Conservation (phyloP, 2,797 vertebrate species). For the Pseudochromis fuscus region DNA sequence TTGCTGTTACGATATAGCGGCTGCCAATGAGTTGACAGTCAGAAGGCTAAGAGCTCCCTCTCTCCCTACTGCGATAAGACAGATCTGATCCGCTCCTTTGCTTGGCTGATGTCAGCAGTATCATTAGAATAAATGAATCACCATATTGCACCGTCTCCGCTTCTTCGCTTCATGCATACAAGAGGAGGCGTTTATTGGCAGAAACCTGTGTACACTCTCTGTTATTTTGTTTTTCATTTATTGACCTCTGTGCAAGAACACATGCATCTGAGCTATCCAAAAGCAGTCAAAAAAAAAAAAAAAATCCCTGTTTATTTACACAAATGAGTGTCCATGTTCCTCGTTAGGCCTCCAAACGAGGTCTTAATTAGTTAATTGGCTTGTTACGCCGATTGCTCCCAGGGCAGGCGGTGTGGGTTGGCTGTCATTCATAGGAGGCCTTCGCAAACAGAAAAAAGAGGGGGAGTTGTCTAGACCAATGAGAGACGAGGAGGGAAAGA, state of each 20-base stretch:
- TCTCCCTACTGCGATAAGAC: constrained; percentile 68
- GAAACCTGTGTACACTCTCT: constrained; percentile 49
- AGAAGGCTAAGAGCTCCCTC: constrained; percentile 61
- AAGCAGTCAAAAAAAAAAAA: constrained; percentile 45
- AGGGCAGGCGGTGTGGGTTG: constrained; percentile 73
- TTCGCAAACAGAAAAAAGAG: constrained; percentile 42
- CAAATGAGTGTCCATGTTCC: constrained; percentile 83
- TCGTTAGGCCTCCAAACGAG: constrained; percentile 83
- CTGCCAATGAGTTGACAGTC: constrained; percentile 74
- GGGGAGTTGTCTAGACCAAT: constrained; percentile 34
- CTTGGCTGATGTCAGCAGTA: constrained; percentile 73
- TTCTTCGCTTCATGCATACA: constrained; percentile 46
- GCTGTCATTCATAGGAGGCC: constrained; percentile 79
- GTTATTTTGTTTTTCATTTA: constrained; percentile 60
- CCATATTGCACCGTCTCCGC: constrained; percentile 66
- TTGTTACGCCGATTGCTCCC: constrained; percentile 82
- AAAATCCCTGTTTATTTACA: constrained; percentile 79
- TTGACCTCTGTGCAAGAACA: constrained; percentile 69
- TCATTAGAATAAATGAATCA: constrained; percentile 81
- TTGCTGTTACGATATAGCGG: constrained; percentile 53
- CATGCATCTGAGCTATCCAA: constrained; percentile 47
- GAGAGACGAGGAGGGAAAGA: constrained; percentile 27
- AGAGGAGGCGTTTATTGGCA: constrained; percentile 66
- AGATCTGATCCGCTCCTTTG: constrained; percentile 69
- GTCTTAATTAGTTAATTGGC: constrained; percentile 87